A percentile compares a stretch with the other conserved stretches of the same genome.
phyloP scores from a whole-genome alignment of 2,888 invertebrate genomes.

The Horisme vitalbata region DNA sequence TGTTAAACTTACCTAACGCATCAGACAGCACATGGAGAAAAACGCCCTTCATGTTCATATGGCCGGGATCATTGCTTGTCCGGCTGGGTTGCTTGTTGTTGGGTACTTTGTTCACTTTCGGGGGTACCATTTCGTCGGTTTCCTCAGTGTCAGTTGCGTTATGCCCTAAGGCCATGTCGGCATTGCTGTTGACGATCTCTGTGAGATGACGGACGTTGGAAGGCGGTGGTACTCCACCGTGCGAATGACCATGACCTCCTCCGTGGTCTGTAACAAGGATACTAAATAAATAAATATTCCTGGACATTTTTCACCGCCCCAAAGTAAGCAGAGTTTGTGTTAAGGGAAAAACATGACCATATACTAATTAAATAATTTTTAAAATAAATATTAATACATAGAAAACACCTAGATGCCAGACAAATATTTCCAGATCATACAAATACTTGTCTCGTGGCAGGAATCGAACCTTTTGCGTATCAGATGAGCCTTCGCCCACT shows the following conservation, averaged over 20 bases:
- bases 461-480: too few species aligned
- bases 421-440: too few species aligned
- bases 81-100: conserved; percentile 58
- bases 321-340: too few species aligned
- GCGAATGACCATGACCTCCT: conserved; percentile 85
- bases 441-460: too few species aligned
- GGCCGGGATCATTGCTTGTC: conserved; percentile 83
- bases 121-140: conserved; percentile 75
- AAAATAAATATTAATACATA: too few species aligned
- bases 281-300: not conserved
- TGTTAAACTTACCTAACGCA: conserved; percentile 89
- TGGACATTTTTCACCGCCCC: too few species aligned
- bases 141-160: conserved; percentile 71
- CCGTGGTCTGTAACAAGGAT: conserved; percentile 85
- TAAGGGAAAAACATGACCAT: too few species aligned
- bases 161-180: conserved; percentile 73
- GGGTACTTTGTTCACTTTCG: conserved; percentile 53
- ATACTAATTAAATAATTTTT: too few species aligned
- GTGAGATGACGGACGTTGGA: conserved; percentile 73
- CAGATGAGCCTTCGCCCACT: too few species aligned
- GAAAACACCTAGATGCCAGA: too few species aligned
- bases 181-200: conserved; percentile 76
- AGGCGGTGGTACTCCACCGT: conserved; percentile 81
- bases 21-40: conserved; percentile 98
- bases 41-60: conserved; percentile 99